Conservation (phyloP, 2,113 vertebrate genomes). For the Eidolon helvum region DNA sequence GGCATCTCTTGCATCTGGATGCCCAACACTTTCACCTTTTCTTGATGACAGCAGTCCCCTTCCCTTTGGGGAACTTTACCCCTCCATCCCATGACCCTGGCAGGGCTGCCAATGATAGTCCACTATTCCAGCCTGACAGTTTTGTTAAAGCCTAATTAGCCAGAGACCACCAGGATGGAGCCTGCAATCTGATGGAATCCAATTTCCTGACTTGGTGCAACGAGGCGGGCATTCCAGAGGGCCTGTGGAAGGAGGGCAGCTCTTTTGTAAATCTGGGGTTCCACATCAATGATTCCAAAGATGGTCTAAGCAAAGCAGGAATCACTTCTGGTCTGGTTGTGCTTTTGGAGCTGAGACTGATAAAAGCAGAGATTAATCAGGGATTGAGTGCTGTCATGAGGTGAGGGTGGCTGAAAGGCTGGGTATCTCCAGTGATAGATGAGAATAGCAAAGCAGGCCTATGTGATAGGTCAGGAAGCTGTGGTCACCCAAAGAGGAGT, state of each 20-base stretch:
- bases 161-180: background rate
- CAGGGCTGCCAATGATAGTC: background rate
- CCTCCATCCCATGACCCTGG: background rate
- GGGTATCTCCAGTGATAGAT: background rate
- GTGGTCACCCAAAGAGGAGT: background rate
- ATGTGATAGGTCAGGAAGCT: background rate
- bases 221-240: background rate
- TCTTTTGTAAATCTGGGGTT: background rate
- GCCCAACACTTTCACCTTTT: background rate
- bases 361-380: background rate
- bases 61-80: background rate
- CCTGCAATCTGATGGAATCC: background rate
- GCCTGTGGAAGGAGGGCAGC: background rate
- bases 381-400: background rate
- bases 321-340: background rate
- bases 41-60: background rate
- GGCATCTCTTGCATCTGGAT: background rate
- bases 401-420: background rate
- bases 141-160: background rate
- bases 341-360: background rate
- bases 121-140: background rate
- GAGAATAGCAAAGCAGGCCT: background rate
- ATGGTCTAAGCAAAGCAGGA: background rate
- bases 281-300: background rate
- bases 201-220: background rate